Evolutionary conservation across 2,113 vertebrate genomes (phyloP).

Genomic region (Origma solitaria): DNA sequence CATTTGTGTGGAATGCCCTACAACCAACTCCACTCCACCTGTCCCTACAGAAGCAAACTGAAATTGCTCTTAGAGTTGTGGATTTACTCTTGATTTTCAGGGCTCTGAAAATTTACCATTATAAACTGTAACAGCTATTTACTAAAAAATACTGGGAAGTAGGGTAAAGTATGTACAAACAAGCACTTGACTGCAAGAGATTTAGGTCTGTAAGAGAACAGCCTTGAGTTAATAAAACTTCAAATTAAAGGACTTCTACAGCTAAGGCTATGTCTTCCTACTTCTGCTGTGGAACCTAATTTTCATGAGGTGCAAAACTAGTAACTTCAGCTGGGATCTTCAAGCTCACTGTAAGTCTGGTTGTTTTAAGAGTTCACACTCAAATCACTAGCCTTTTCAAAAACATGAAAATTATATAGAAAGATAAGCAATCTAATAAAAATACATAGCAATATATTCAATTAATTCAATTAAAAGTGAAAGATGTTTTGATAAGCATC

Average conservation of each 20-base stretch:
- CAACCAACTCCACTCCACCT: neutral
- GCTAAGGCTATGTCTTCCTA: neutral
- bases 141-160: neutral
- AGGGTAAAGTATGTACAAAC: neutral
- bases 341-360: neutral
- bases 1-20: neutral
- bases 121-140: neutral
- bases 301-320: neutral
- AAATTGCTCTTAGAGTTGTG: accelerated
- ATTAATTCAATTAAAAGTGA: neutral
- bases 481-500: neutral
- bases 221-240: neutral
- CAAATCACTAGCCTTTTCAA: neutral
- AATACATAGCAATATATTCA: neutral
- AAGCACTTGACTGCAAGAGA: neutral
- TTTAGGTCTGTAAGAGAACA: neutral
- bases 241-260: neutral
- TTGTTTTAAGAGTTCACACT: neutral
- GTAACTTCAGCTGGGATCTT: neutral
- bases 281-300: neutral
- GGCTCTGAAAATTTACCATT: accelerated
- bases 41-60: neutral
- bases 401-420: neutral
- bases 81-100: neutral
- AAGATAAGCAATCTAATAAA: neutral